phyloP scores from a whole-genome alignment of 92 coral and sea anemone genomes.

The Actinostola sp. region DNA sequence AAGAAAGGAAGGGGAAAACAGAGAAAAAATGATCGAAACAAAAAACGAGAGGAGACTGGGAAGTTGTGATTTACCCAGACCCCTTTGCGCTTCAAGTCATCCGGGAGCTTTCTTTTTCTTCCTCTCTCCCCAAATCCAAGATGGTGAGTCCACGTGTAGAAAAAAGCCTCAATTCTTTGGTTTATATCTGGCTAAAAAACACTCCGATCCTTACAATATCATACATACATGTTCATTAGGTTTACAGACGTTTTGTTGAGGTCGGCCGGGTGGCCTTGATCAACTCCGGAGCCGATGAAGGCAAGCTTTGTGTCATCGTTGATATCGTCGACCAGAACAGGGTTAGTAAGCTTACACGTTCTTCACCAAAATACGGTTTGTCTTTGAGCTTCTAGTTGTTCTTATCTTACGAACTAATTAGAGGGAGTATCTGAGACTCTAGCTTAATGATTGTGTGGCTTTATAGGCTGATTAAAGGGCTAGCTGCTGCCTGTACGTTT shows the following conservation, averaged over 20 bases:
- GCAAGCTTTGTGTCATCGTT: slow-evolving; percentile 95
- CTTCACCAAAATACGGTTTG: not conserved
- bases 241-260: slow-evolving; percentile 96
- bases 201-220: slow-evolving; percentile 25
- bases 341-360: slow-evolving; percentile 63
- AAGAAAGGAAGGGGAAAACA: too few relatives aligned
- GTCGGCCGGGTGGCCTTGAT: slow-evolving; percentile 97
- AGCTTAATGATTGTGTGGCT: too few relatives aligned
- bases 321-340: slow-evolving; percentile 97
- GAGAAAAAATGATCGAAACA: not conserved
- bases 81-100: slow-evolving; percentile 30
- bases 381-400: too few relatives aligned
- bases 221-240: slow-evolving; percentile 64
- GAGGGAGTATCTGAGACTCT: too few relatives aligned
- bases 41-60: slow-evolving; percentile 5
- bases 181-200: slow-evolving; percentile 19
- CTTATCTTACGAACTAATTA: too few relatives aligned
- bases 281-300: slow-evolving; percentile 96
- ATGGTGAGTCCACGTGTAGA: slow-evolving; percentile 94
- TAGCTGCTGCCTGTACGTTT: too few relatives aligned
- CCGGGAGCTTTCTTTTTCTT: slow-evolving; percentile 44
- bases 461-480: too few relatives aligned
- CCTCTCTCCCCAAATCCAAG: slow-evolving; percentile 52
- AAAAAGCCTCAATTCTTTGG: slow-evolving; percentile 21
- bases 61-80: slow-evolving; percentile 22